phyloP scores from a whole-genome alignment of 2,113 vertebrate species.

The Lathamus discolor region DNA sequence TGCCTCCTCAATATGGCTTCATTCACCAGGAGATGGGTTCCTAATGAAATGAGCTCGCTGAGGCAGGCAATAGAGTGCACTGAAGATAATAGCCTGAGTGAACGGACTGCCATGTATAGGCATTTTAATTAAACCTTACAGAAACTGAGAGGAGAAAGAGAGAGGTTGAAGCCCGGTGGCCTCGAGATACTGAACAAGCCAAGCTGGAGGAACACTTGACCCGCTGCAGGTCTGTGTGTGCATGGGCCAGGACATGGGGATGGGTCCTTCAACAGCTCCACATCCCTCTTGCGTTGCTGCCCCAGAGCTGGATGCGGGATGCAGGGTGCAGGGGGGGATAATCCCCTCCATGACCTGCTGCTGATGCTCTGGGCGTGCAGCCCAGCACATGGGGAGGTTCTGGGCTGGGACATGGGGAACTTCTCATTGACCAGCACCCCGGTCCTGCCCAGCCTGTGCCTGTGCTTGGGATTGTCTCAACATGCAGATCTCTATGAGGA shows the following conservation, averaged over 20 bases:
- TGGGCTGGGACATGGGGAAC: neutral
- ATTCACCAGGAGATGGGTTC: neutral
- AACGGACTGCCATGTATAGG: neutral
- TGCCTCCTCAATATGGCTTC: neutral
- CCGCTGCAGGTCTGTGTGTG: neutral
- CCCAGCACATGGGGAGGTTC: neutral
- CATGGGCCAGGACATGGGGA: neutral
- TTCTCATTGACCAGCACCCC: neutral
- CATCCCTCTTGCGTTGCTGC: neutral
- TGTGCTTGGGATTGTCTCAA: neutral
- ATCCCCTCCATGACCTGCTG: neutral
- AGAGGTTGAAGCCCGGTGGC: neutral
- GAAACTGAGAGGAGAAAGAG: neutral
- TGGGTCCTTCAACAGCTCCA: neutral
- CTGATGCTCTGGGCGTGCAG: neutral
- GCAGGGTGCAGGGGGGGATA: neutral
- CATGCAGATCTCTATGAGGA: neutral
- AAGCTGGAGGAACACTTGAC: neutral
- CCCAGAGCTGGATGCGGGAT: neutral
- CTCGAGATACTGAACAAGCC: neutral
- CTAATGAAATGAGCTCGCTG: neutral
- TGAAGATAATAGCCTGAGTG: neutral
- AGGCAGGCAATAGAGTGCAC: neutral
- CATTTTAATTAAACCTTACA: constrained; percentile 52
- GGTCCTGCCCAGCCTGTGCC: neutral